A percentile compares a stretch with the other conserved stretches of the same genome.
Evolutionary conservation across 1,140 invertebrate genomes (phyloP).

Genomic region (Brachionus manjavacas): DNA sequence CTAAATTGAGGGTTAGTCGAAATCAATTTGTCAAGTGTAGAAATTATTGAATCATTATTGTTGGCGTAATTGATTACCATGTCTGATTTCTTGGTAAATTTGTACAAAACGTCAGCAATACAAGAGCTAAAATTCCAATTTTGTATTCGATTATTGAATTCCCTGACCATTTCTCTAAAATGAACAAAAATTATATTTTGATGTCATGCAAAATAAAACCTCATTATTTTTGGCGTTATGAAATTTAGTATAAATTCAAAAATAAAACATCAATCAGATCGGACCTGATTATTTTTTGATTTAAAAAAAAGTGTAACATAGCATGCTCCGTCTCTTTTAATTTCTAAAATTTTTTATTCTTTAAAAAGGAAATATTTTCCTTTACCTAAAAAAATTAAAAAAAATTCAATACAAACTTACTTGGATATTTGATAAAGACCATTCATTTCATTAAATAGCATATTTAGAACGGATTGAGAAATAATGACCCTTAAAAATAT

Average conservation of each 20-base stretch:
- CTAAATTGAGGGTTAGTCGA: constrained; percentile 18
- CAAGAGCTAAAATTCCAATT: constrained; percentile 26
- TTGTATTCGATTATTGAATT: background rate
- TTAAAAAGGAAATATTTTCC: too few relatives aligned
- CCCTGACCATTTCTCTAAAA: background rate
- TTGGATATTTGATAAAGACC: background rate
- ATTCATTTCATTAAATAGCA: background rate
- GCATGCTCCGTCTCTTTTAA: too few relatives aligned
- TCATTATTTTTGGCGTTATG: too few relatives aligned
- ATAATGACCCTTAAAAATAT: background rate
- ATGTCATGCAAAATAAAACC: too few relatives aligned
- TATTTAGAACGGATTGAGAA: constrained; percentile 12
- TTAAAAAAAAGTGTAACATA: too few relatives aligned
- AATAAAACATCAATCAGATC: too few relatives aligned
- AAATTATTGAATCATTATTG: constrained; percentile 10
- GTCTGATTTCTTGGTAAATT: background rate
- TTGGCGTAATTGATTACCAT: background rate
- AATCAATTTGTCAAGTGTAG: background rate
- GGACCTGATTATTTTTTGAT: too few relatives aligned
- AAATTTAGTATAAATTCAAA: too few relatives aligned
- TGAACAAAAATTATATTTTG: background rate
- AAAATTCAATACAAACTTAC: background rate
- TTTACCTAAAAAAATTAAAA: background rate
- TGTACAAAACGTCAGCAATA: background rate
- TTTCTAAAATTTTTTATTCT: too few relatives aligned